Evolutionary conservation across 1,140 invertebrate genomes (phyloP).

Genomic region (Drosophila cardini): DNA sequence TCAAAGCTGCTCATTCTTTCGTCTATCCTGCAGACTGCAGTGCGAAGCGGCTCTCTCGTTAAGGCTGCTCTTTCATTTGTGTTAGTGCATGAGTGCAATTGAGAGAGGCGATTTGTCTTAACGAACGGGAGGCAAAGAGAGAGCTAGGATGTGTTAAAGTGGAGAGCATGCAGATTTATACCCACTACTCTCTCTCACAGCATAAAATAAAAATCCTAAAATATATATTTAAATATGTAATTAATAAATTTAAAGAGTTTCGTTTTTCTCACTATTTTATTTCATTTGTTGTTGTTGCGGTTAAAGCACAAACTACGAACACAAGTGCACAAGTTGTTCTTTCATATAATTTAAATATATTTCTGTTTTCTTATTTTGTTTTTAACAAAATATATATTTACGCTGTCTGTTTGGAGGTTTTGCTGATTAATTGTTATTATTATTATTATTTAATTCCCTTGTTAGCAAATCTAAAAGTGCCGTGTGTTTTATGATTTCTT

Average conservation of each 20-base stretch:
- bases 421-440: slow-evolving; percentile 1
- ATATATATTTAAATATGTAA: too few relatives aligned
- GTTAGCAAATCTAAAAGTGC: slow-evolving; percentile 23
- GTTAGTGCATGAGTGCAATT: too few relatives aligned
- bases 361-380: slow-evolving; percentile 49
- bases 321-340: slow-evolving; percentile 61
- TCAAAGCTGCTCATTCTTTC: too few relatives aligned
- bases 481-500: slow-evolving; percentile 21
- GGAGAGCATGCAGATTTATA: too few relatives aligned
- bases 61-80: too few relatives aligned
- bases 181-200: too few relatives aligned
- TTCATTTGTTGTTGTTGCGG: slow-evolving; percentile 54
- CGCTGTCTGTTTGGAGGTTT: slow-evolving; percentile 13
- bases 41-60: too few relatives aligned
- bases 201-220: too few relatives aligned
- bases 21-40: too few relatives aligned
- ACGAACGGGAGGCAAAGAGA: too few relatives aligned
- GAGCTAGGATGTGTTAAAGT: too few relatives aligned
- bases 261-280: slow-evolving; percentile 54
- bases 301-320: slow-evolving; percentile 68
- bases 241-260: neutral
- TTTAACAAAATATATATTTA: slow-evolving; percentile 63
- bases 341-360: slow-evolving; percentile 19
- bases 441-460: slow-evolving; percentile 26
- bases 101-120: too few relatives aligned